Conservation (phyloP, 2,113 vertebrate genomes). For the Apeltes quadracus region DNA sequence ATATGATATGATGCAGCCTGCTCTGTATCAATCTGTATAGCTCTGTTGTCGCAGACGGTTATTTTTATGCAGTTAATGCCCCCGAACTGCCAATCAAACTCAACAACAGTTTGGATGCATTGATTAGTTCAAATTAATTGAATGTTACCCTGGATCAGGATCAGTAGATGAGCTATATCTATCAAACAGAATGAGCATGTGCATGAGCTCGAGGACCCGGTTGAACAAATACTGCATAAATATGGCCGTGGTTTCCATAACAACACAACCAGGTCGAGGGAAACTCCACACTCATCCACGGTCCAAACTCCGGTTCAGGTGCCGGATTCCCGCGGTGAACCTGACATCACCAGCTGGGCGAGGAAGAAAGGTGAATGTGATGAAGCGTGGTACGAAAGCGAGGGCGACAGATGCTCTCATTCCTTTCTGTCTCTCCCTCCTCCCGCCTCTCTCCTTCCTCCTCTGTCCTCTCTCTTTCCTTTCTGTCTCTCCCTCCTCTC, state of each 20-base stretch:
- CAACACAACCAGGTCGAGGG: conserved; percentile 25
- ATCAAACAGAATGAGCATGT: not conserved
- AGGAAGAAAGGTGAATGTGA: conserved; percentile 1
- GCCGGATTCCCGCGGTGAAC: not conserved
- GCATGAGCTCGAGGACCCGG: conserved; percentile 29
- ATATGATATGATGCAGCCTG: not conserved
- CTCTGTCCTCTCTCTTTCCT: too few relatives aligned
- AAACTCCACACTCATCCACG: conserved; percentile 18
- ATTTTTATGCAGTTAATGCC: conserved; percentile 37
- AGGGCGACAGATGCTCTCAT: conserved; percentile 34
- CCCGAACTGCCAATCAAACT: conserved; percentile 24
- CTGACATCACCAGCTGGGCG: not conserved
- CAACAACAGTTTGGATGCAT: conserved; percentile 27
- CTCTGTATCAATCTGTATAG: not conserved
- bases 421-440: conserved; percentile 44
- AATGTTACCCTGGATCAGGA: conserved; percentile 52
- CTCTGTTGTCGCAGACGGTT: conserved; percentile 23
- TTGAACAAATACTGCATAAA: conserved; percentile 55
- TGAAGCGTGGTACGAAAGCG: conserved; percentile 45
- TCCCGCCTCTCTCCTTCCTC: too few relatives aligned
- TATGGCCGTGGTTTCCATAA: conserved; percentile 55
- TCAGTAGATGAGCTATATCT: not conserved
- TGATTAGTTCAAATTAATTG: conserved; percentile 43
- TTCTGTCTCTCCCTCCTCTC: too few relatives aligned
- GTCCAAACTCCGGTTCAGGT: conserved; percentile 19